Conservation (phyloP, 1,140 invertebrate species). For the Drosophila parvula region DNA sequence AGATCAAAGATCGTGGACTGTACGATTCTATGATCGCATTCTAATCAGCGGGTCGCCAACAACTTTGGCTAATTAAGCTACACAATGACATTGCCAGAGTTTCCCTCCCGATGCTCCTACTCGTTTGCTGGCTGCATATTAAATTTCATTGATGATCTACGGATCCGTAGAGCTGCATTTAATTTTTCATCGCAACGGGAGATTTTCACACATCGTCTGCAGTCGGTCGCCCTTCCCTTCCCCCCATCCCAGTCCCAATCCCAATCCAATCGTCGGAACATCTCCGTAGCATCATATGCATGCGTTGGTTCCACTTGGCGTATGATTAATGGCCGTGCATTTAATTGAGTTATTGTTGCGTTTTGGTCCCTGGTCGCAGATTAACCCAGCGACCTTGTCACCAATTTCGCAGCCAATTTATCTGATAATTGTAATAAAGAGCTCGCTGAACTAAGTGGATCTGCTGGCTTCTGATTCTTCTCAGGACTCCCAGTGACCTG, state of each 20-base stretch:
- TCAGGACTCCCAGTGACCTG: not conserved
- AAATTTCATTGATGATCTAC: slow-evolving; percentile 83
- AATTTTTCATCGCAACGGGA: slow-evolving; percentile 81
- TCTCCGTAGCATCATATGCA: slow-evolving; percentile 14
- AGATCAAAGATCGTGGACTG: slow-evolving; percentile 10
- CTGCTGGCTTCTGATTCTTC: not conserved
- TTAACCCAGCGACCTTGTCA: slow-evolving; percentile 80
- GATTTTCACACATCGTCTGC: slow-evolving; percentile 78
- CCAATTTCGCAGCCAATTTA: slow-evolving; percentile 32
- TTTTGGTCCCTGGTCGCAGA: slow-evolving; percentile 38
- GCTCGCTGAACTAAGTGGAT: slow-evolving; percentile 2
- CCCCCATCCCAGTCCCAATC: slow-evolving; percentile 8
- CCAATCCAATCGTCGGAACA: slow-evolving; percentile 23
- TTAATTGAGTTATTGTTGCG: slow-evolving; percentile 79
- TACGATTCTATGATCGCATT: slow-evolving; percentile 53
- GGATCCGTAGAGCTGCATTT: slow-evolving; percentile 77
- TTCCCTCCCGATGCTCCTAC: not conserved
- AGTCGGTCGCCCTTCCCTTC: not conserved
- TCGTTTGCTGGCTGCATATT: slow-evolving; percentile 62
- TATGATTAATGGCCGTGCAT: slow-evolving; percentile 74
- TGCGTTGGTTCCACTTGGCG: slow-evolving; percentile 53
- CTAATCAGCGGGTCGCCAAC: slow-evolving; percentile 69
- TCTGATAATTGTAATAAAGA: slow-evolving; percentile 18
- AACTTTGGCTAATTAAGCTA: slow-evolving; percentile 78
- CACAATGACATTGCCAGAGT: slow-evolving; percentile 72